Evolutionary conservation across 2,888 invertebrate species (phyloP).

Genomic region (Metalampra italica): DNA sequence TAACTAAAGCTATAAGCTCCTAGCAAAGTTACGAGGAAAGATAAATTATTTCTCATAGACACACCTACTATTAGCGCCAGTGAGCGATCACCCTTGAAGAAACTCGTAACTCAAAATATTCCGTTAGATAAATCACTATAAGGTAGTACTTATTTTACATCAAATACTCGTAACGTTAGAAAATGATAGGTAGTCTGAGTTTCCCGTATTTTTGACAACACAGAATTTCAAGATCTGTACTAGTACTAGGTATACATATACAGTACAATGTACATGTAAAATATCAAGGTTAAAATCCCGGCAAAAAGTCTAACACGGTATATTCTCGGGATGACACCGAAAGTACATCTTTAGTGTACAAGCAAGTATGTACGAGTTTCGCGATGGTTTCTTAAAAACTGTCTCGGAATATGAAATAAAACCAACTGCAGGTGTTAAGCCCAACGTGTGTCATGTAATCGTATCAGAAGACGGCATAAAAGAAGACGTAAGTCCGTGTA

Average conservation of each 20-base stretch:
- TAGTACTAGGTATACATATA: background rate
- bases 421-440: no score
- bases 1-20: no score
- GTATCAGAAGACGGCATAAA: conserved; percentile 5
- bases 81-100: no score
- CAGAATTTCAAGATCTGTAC: background rate
- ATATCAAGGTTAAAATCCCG: no score
- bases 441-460: background rate
- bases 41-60: no score
- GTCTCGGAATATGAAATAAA: background rate
- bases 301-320: no score
- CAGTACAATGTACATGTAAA: no score
- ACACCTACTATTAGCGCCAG: no score
- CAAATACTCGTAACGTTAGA: background rate
- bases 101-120: background rate
- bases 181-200: background rate
- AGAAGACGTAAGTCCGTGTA: conserved; percentile 12
- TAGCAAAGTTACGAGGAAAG: no score
- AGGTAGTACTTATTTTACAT: background rate
- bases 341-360: no score
- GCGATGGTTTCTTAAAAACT: background rate
- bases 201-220: background rate
- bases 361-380: no score
- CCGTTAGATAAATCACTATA: background rate
- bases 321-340: no score